Conservation (phyloP, 2,888 invertebrate genomes). For the Ephialtes manifestator region DNA sequence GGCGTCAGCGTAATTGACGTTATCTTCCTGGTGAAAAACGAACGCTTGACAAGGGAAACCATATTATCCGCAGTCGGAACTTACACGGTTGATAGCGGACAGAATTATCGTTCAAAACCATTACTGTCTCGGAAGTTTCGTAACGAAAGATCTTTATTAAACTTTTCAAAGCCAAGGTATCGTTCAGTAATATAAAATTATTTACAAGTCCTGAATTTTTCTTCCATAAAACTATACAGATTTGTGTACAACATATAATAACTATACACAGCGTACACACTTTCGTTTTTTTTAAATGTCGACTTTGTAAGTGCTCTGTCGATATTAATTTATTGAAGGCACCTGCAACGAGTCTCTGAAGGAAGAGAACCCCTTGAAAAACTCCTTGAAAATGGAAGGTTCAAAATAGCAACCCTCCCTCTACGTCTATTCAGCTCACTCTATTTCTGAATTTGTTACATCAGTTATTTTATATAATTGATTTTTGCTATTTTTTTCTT, state of each 20-base stretch:
- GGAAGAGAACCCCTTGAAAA: too few relatives aligned
- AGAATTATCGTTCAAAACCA: not conserved
- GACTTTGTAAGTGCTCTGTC: not conserved
- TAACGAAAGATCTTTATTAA: not conserved
- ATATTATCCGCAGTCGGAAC: not conserved
- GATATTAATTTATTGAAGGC: not conserved
- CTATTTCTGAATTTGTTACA: too few relatives aligned
- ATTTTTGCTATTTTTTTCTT: too few relatives aligned
- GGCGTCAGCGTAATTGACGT: constrained; percentile 51
- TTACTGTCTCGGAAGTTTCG: not conserved
- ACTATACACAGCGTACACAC: not conserved
- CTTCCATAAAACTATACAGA: not conserved
- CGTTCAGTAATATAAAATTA: not conserved
- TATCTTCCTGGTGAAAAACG: not conserved
- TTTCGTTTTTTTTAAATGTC: not conserved
- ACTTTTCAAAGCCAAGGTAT: not conserved
- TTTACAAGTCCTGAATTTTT: constrained; percentile 3
- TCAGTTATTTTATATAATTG: too few relatives aligned
- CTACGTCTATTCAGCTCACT: too few relatives aligned
- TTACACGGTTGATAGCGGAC: not conserved
- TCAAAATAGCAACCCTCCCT: too few relatives aligned
- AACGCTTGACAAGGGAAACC: not conserved
- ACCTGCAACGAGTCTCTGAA: too few relatives aligned
- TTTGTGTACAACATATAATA: not conserved
- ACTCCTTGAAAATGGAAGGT: too few relatives aligned